phyloP scores from a whole-genome alignment of 2,113 vertebrate genomes.

The Eurystomus gularis region DNA sequence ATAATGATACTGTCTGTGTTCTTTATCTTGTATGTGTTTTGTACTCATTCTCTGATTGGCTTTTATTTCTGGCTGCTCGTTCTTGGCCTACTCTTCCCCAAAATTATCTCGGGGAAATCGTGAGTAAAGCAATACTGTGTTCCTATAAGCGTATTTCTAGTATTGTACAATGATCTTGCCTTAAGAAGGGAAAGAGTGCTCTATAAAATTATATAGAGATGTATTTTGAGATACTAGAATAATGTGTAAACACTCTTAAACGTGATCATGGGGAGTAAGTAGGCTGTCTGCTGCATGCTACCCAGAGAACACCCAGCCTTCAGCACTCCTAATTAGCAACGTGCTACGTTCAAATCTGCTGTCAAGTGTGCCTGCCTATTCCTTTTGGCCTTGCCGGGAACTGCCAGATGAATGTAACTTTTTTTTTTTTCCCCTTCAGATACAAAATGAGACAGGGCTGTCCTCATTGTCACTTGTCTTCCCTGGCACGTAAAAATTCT shows the following conservation, averaged over 20 bases:
- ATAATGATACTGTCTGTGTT: neutral
- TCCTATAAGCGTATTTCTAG: neutral
- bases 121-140: neutral
- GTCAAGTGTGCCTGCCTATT: neutral
- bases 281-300: neutral
- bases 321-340: neutral
- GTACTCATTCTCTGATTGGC: neutral
- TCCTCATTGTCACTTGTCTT: neutral
- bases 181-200: neutral
- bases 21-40: neutral
- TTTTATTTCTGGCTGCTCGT: slow-evolving; percentile 17
- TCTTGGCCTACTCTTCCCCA: neutral
- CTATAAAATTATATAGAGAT: neutral
- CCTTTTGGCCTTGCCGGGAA: neutral
- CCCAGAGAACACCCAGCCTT: neutral
- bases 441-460: neutral
- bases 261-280: neutral
- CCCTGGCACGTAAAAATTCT: neutral
- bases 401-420: neutral
- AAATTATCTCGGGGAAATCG: neutral
- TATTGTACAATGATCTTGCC: neutral
- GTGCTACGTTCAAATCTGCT: neutral
- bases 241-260: neutral
- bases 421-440: neutral
- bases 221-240: neutral